phyloP scores from a whole-genome alignment of 1,140 invertebrate species.

The Pollicipes pollicipes region DNA sequence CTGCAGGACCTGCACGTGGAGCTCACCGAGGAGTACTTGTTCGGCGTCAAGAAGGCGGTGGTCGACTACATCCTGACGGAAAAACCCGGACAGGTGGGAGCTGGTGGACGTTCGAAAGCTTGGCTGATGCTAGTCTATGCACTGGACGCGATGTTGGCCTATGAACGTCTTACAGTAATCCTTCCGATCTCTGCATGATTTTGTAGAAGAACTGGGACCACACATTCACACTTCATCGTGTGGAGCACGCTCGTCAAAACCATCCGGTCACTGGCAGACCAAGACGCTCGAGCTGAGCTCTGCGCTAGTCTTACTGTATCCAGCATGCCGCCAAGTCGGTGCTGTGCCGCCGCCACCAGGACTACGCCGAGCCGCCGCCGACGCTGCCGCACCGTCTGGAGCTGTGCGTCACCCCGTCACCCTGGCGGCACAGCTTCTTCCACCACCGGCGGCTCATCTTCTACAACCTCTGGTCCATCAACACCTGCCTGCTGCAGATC shows the following conservation, averaged over 20 bases:
- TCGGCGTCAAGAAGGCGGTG: slow-evolving; percentile 69
- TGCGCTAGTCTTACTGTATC: no score
- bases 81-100: background rate
- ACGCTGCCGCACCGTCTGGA: slow-evolving; percentile 32
- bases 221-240: no score
- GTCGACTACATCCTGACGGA: slow-evolving; percentile 73
- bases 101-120: background rate
- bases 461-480: slow-evolving; percentile 53
- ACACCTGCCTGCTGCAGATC: slow-evolving; percentile 60
- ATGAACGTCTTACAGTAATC: no score
- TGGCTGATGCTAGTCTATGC: no score
- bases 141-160: no score
- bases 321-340: no score
- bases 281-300: no score
- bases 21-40: slow-evolving; percentile 53
- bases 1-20: slow-evolving; percentile 27
- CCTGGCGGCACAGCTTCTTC: slow-evolving; percentile 37
- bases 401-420: slow-evolving; percentile 41
- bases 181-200: no score
- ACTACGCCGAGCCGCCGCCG: slow-evolving; percentile 25
- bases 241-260: no score
- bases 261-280: no score
- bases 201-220: no score
- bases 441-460: slow-evolving; percentile 31
- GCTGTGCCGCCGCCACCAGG: no score